Conservation (phyloP, 2,888 invertebrate genomes). For the Sympetrum striolatum region DNA sequence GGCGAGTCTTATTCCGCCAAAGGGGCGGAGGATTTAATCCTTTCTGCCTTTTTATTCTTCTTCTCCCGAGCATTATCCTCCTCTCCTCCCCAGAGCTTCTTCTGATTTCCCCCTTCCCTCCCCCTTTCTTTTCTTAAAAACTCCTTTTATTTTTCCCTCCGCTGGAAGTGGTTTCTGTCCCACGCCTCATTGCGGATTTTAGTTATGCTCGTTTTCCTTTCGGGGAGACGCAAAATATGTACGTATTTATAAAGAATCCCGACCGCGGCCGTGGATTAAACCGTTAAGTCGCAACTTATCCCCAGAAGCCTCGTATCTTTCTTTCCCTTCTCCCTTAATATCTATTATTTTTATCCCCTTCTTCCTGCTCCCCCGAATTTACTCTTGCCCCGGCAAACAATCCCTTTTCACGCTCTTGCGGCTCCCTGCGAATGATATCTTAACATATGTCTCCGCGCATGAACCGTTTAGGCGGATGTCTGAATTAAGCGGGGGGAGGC, state of each 20-base stretch:
- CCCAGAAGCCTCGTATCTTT: not conserved
- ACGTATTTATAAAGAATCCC: slow-evolving; percentile 41
- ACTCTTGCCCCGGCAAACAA: not conserved
- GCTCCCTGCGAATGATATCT: slow-evolving; percentile 24
- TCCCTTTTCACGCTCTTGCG: slow-evolving; percentile 25
- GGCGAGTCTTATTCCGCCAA: not conserved
- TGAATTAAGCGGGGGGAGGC: not conserved
- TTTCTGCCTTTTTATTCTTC: slow-evolving; percentile 23
- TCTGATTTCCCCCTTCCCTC: not conserved
- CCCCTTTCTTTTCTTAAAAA: not conserved
- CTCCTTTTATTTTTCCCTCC: not conserved
- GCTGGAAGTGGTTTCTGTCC: slow-evolving; percentile 40
- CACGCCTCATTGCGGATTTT: slow-evolving; percentile 42
- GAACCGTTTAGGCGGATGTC: not conserved
- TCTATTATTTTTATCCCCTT: not conserved
- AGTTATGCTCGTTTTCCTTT: slow-evolving; percentile 40
- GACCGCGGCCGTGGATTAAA: slow-evolving; percentile 37
- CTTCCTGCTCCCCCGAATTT: not conserved
- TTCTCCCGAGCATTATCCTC: not conserved
- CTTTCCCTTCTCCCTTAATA: not conserved
- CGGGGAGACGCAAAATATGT: slow-evolving; percentile 20
- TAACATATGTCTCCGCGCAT: slow-evolving; percentile 8
- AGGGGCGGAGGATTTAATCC: not conserved
- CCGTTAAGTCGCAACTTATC: slow-evolving; percentile 33
- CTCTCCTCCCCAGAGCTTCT: not conserved